Base-by-base conservation (phyloP, 2,113 vertebrate species). In the Lagenorhynchus albirostris region DNA sequence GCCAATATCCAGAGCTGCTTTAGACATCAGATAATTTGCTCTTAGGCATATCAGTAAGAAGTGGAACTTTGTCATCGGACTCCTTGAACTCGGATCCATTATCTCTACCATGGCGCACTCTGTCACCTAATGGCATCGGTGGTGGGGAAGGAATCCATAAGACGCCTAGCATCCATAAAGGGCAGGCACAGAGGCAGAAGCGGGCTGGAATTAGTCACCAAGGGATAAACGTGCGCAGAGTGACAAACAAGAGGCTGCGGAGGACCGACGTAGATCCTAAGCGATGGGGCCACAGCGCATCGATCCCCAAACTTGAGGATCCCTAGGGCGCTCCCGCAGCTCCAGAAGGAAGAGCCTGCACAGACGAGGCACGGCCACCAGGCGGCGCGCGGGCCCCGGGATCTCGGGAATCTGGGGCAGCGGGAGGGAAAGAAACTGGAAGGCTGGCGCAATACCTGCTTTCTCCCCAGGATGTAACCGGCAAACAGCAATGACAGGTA, bases 391-490 rank as follows among this genome's bases (percentile, higher is more conserved):
- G 47, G 25, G n/a, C 2, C 31, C 73, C 26, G 14, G 68, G 58
- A 63, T 55, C 55, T n/a, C 8, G n/a, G 36, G 41, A 77, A 62
- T 25, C 50, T 1, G 6, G 5, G 50, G 12, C 17, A 13, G 38
- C 2, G 4, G 6, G 6, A 25, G 14, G 6, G 1, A 26, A 23
- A 47, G 17, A 1, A 4, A 20, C 14, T 0, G 14, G 25, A 26
- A 23, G 9, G 55, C 7, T 6, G 71, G 33, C 60, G 33, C 11
- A 23, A 21, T 0, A 10, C 71, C 38, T 15, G 31, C 11, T 50
- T 50, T 60, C 7, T 4, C 15, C 6, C 7, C 31, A 15, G 73
- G 44, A 31, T 29, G 81, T 65, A n/a, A 41, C 25, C 13, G 26
- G 81, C 29, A 15, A 55, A 58, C 5, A 4, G 53, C 14, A 65